These are phyloP conservation scores for Aulostomus chinensis DNA, from an alignment of 2,797 vertebrate species.

Conservation along the genomic window DNA sequence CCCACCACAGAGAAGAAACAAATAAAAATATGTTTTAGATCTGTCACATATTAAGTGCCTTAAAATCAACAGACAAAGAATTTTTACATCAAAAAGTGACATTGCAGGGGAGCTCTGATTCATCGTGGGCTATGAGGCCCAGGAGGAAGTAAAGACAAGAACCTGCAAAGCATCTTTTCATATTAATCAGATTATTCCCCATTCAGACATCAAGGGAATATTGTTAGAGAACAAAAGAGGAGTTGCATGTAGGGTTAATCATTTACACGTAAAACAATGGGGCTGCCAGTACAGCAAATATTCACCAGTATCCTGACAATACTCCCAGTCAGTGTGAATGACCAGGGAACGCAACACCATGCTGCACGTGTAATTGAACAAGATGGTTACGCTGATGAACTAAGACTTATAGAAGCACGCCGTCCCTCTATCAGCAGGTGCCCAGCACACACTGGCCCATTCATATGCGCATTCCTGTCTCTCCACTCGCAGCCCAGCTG, in stretches of 20 bases:
- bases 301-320: conserved; percentile 39
- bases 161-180: background rate
- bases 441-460: conserved; percentile 70
- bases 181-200: background rate
- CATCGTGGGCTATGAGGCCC: background rate
- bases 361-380: conserved; percentile 71
- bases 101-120: conserved; percentile 2
- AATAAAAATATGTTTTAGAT: no score
- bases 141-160: conserved; percentile 23
- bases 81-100: background rate
- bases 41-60: no score
- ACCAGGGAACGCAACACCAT: conserved; percentile 46
- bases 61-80: no score
- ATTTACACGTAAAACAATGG: conserved; percentile 44
- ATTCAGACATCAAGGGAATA: conserved; percentile 6
- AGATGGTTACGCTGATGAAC: conserved; percentile 70
- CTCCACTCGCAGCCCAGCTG: conserved; percentile 68
- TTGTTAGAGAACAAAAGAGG: conserved; percentile 6
- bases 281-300: conserved; percentile 29
- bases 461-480: conserved; percentile 78
- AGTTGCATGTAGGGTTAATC: conserved; percentile 15
- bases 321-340: conserved; percentile 46
- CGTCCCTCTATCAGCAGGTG: conserved; percentile 75
- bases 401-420: conserved; percentile 53
- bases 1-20: no score